These are phyloP conservation scores for Tetraneura akinire DNA, from an alignment of 1,140 invertebrate species.

Conservation along the genomic window DNA sequence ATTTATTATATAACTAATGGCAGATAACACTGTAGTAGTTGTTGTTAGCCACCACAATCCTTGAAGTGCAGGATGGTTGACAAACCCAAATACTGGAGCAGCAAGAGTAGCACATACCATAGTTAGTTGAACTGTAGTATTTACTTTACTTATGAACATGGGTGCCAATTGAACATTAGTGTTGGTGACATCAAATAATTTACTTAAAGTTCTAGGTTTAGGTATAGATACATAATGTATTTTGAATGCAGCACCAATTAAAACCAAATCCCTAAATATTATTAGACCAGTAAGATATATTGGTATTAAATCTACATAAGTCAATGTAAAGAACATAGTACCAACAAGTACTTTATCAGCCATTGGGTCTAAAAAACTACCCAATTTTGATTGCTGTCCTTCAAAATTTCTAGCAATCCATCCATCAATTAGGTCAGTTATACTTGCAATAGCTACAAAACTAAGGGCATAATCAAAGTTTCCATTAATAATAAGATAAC, in stretches of 20 bases:
- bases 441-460: conserved; percentile 74
- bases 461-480: conserved; percentile 74
- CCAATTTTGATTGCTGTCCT: conserved; percentile 86
- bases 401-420: conserved; percentile 92
- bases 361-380: conserved; percentile 94
- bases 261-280: conserved; percentile 77
- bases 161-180: conserved; percentile 89
- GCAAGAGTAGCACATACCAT: conserved; percentile 78
- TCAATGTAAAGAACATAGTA: conserved; percentile 70
- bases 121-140: conserved; percentile 84
- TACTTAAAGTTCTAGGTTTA: conserved; percentile 80
- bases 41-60: conserved; percentile 69
- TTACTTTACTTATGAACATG: conserved; percentile 90
- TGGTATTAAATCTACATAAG: conserved; percentile 52
- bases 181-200: conserved; percentile 88
- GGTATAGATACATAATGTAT: conserved; percentile 88
- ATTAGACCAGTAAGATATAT: conserved; percentile 82
- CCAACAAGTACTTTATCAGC: conserved; percentile 95
- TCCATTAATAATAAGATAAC: conserved; percentile 76
- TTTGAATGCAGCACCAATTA: conserved; percentile 81
- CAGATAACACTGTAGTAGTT: conserved; percentile 59
- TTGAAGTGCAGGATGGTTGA: conserved; percentile 76
- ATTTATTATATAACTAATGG: conserved; percentile 52
- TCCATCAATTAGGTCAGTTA: conserved; percentile 91
- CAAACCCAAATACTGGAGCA: conserved; percentile 79